Evolutionary conservation across 2,113 vertebrate genomes (phyloP).

Genomic region (Forbesichthys agassizii): DNA sequence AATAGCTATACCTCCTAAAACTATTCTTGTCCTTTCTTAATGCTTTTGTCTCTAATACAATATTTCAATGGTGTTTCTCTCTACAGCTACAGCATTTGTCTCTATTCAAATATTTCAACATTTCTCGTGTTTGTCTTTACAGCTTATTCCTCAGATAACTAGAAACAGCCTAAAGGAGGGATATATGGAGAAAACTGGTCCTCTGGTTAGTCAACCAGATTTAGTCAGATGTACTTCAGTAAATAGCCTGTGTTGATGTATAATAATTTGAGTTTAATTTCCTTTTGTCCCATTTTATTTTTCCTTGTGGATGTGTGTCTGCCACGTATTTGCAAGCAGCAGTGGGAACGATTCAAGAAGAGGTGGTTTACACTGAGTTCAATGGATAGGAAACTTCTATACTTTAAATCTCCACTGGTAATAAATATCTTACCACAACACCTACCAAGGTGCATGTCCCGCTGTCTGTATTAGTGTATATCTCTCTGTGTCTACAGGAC

Average conservation of each 20-base stretch:
- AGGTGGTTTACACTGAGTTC: slow-evolving; percentile 90
- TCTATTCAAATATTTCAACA: no score
- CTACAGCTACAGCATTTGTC: slow-evolving; percentile 70
- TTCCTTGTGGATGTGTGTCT: slow-evolving; percentile 14
- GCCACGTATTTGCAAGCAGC: slow-evolving; percentile 68
- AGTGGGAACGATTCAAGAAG: slow-evolving; percentile 88
- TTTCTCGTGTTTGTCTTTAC: slow-evolving; percentile 21
- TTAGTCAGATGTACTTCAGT: not conserved
- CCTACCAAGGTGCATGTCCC: not conserved
- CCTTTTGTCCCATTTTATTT: not conserved
- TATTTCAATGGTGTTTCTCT: slow-evolving; percentile 10
- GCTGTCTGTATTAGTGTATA: not conserved
- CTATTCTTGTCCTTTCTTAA: no score
- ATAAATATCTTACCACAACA: slow-evolving; percentile 31
- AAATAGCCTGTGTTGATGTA: not conserved
- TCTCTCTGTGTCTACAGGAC: slow-evolving; percentile 75
- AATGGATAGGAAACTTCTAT: slow-evolving; percentile 85
- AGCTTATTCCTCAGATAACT: slow-evolving; percentile 86
- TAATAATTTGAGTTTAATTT: not conserved
- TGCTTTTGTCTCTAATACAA: no score
- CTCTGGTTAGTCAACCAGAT: slow-evolving; percentile 78
- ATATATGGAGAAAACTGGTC: slow-evolving; percentile 96
- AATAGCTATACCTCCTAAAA: no score
- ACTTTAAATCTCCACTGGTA: slow-evolving; percentile 93
- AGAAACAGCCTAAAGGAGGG: slow-evolving; percentile 86